Base-by-base conservation (phyloP, 1,140 invertebrate species). In the Drosophila bocqueti region DNA sequence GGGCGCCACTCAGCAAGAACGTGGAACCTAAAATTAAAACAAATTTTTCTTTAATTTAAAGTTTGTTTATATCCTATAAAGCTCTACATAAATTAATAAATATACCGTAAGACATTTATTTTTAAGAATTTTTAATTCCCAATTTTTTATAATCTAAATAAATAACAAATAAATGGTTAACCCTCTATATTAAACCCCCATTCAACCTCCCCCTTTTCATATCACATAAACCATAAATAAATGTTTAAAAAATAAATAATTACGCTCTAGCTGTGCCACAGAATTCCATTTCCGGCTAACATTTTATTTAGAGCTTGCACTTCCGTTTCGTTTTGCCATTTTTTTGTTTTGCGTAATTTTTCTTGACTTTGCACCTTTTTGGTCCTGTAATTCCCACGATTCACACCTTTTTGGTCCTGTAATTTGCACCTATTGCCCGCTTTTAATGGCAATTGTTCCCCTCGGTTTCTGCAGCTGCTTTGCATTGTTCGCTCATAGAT, bases 401-500 rank as follows among this genome's bases (percentile, higher is more conserved):
- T 50, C 47, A 18, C 26, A 55, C 61, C 43, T 49, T 79, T 59
- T 65, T 72, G 69, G 69, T 58, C 64, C 49, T 67, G 42, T 89
- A 89, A 89, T 89, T 89, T 90, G 81, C 84, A 89, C 85, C 85
- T 89, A 86, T 85, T 81, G 82, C 83, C 69, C 47, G 68, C 26
- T 81, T 81, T 85, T 83, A 89, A 90, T 90, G 84, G 84, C 65
- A 76, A 79, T 81, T 90, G 57, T 69, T 45, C 21, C 21, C 36
- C 8, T 59, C 8, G 47, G 42, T 29, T 36, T 36, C 38, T 78
- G 58, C 31, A 29, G 38, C 62, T 69, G 69, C 59, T 89, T 89
- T 89, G 81, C 85, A 90, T 90, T 85, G 82, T 71, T 76, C 69
- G 68, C 86, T 79, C 87, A 89, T 91, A 91, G 79, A 91, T 91